Evolutionary conservation across 2,797 vertebrate genomes (phyloP), one percentile per base, ranked within the genome.

Genomic region (Bradypus variegatus): DNA sequence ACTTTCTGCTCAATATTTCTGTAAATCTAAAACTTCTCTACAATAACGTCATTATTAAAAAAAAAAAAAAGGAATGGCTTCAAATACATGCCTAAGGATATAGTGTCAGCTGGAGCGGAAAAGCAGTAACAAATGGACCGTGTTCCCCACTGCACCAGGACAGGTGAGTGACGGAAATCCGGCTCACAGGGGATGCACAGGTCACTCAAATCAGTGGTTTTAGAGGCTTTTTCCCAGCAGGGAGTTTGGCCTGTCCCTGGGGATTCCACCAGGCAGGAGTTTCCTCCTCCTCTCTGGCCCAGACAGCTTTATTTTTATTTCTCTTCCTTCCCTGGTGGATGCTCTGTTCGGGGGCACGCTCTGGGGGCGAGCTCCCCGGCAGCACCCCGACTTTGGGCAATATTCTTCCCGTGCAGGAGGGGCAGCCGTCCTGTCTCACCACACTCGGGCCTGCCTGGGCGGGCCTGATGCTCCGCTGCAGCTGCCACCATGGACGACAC

Each of bases 241-340:
- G 41, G 41, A 50, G 50, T 50, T 50, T 50, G 50, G 50, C 50
- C 14, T 50, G 10, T 50, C 50, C 50, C 14, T 50, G 50, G 50
- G 50, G 50, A 50, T 12, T 14, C 50, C 14, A 14, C 50, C 50
- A 12, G 48, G 50, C 50, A 15, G 53, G 53, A 5, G 16, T 55
- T 19, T 19, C 29, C 36, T 60, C 33, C 78, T 55, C 21, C 65
- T 72, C 76, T 67, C 41, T 1, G 1, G 25, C 80, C 11, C 10
- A 41, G 72, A 45, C 45, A 53, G 27, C 60, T 90, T 79, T 94
- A 79, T 94, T 94, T 90, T 88, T 93, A 82, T 50, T 82, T 70
- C 41, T 3, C 31, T 67, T 53, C n/a, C 15, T 82, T n/a, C n/a
- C 36, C 14, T 62, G 72, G 89, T 82, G 69, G 33, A 4, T 38